phyloP scores from a whole-genome alignment of 2,888 invertebrate genomes.

The Metallyticus violacea region DNA sequence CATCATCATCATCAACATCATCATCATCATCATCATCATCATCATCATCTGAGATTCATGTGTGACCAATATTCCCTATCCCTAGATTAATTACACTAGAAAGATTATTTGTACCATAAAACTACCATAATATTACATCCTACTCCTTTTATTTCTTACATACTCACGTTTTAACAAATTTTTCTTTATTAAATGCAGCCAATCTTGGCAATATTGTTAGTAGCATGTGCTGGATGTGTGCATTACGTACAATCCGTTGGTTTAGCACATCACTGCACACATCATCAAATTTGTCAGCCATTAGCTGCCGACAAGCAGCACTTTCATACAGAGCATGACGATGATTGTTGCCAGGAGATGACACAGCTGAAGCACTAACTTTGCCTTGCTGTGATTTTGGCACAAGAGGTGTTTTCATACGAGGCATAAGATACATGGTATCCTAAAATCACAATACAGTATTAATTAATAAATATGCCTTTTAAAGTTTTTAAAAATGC shows the following conservation, averaged over 20 bases:
- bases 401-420: conserved; percentile 58
- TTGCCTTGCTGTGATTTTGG: conserved; percentile 43
- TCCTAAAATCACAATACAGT: too few relatives aligned
- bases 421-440: conserved; percentile 53
- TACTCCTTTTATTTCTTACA: too few relatives aligned
- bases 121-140: too few relatives aligned
- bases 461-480: too few relatives aligned
- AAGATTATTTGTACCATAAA: too few relatives aligned
- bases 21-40: too few relatives aligned
- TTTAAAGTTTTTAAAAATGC: too few relatives aligned
- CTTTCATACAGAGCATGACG: conserved; percentile 70
- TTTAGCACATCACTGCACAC: conserved; percentile 77
- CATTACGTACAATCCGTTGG: conserved; percentile 68
- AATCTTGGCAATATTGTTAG: conserved; percentile 84
- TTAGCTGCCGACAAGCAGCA: conserved; percentile 76
- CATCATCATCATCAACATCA: too few relatives aligned
- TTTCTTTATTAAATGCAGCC: conserved; percentile 86
- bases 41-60: too few relatives aligned
- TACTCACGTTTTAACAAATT: conserved; percentile 65
- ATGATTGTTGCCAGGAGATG: conserved; percentile 18
- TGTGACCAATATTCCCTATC: too few relatives aligned
- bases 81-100: too few relatives aligned
- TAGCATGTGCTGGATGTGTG: conserved; percentile 82
- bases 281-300: conserved; percentile 78
- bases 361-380: conserved; percentile 29